These are phyloP conservation scores for Papilio glaucus DNA, from an alignment of 1,140 invertebrate species.

Conservation along the genomic window DNA sequence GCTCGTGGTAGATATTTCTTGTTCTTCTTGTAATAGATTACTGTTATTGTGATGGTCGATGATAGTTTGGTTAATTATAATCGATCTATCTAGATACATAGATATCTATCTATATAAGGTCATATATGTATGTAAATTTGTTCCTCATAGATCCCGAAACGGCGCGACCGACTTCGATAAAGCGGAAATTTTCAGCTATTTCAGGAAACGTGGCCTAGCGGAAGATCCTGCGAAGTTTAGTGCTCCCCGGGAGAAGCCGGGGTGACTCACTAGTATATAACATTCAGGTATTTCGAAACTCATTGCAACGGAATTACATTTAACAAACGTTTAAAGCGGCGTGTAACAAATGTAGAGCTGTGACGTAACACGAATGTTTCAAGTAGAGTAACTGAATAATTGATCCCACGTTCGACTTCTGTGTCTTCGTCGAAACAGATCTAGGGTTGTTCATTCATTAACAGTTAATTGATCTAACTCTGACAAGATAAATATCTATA, in stretches of 20 bases:
- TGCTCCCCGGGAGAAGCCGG: too few relatives aligned
- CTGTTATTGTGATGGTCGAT: too few relatives aligned
- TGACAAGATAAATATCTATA: background rate
- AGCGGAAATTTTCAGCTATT: background rate
- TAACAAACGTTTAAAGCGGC: background rate
- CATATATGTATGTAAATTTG: background rate
- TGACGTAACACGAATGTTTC: constrained; percentile 54
- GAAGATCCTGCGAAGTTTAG: too few relatives aligned
- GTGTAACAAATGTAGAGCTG: constrained; percentile 22
- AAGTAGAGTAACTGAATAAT: constrained; percentile 68
- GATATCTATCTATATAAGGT: too few relatives aligned
- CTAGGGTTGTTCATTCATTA: constrained; percentile 7
- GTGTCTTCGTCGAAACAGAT: constrained; percentile 41
- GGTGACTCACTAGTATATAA: background rate
- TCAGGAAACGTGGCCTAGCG: background rate
- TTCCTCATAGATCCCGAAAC: background rate
- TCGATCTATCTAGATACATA: too few relatives aligned
- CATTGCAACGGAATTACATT: constrained; percentile 30
- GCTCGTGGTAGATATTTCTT: too few relatives aligned
- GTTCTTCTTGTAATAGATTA: too few relatives aligned
- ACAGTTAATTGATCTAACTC: background rate
- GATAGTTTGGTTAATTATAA: too few relatives aligned
- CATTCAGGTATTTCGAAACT: background rate
- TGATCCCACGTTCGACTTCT: constrained; percentile 74
- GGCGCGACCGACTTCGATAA: too few relatives aligned